Percentiles rank a stretch among this genome's conserved stretches.
Evolutionary conservation across 2,113 vertebrate species (phyloP).

Genomic region (Elaphurus davidianus): DNA sequence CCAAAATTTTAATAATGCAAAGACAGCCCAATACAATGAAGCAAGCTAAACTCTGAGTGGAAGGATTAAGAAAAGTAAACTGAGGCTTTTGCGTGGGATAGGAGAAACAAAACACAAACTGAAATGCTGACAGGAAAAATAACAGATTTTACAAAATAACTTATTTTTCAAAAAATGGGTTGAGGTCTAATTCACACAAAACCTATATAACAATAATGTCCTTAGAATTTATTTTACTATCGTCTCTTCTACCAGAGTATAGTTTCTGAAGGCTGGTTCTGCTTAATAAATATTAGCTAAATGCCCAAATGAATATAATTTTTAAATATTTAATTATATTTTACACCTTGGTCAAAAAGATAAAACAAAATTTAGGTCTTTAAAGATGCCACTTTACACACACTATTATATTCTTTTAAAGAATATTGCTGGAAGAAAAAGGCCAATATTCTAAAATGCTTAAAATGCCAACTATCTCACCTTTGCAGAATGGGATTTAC

Average conservation of each 20-base stretch:
- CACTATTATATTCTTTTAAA: neutral
- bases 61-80: constrained; percentile 17
- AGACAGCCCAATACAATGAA: neutral
- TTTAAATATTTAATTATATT: neutral
- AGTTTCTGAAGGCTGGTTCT: constrained; percentile 18
- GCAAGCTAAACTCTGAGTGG: neutral
- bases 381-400: neutral
- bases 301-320: neutral
- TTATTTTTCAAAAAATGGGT: constrained; percentile 6
- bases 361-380: constrained; percentile 12
- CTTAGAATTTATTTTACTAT: constrained; percentile 19
- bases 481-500: neutral
- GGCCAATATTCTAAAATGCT: neutral
- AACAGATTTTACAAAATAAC: neutral
- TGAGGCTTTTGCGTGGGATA: neutral
- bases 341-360: neutral
- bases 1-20: constrained; percentile 36
- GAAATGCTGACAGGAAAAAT: constrained; percentile 40
- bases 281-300: constrained; percentile 22
- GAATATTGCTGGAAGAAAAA: neutral
- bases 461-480: neutral
- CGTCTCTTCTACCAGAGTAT: neutral
- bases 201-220: neutral
- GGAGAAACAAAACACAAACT: neutral
- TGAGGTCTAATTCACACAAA: constrained; percentile 45